These are phyloP conservation scores for Eulemur rufifrons DNA, from an alignment of 2,113 vertebrate species.

Conservation along the genomic window DNA sequence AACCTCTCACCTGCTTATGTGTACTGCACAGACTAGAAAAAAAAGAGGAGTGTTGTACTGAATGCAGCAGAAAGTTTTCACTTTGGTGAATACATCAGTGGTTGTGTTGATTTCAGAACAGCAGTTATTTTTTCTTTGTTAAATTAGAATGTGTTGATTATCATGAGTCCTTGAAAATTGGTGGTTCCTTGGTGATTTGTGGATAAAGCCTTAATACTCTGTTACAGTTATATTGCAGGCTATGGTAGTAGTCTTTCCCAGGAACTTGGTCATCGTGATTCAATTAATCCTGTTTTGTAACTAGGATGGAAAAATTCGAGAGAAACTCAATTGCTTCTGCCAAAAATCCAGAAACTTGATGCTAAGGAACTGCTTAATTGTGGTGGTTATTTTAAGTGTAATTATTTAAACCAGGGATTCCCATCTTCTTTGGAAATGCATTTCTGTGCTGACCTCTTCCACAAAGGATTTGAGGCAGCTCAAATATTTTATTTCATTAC, in stretches of 20 bases:
- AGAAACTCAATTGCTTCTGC: neutral
- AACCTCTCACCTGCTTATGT: neutral
- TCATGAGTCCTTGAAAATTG: neutral
- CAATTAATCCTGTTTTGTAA: conserved; percentile 55
- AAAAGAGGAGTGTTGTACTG: neutral
- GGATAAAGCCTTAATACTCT: neutral
- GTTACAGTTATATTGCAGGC: neutral
- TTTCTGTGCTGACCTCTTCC: conserved; percentile 33
- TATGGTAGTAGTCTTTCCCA: neutral
- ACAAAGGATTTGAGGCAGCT: conserved; percentile 40
- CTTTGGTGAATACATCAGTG: neutral
- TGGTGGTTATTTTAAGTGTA: conserved; percentile 38
- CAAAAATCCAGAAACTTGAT: conserved; percentile 35
- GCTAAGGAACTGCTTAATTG: conserved; percentile 46
- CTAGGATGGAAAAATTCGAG: conserved; percentile 48
- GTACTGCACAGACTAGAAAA: neutral
- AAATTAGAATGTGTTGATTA: conserved; percentile 42
- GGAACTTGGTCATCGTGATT: conserved; percentile 22
- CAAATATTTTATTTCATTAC: conserved; percentile 53
- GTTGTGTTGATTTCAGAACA: conserved; percentile 15
- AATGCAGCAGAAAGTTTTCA: conserved; percentile 21
- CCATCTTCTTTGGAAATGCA: conserved; percentile 47
- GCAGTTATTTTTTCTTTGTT: neutral
- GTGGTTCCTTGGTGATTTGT: conserved; percentile 1
- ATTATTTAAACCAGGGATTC: conserved; percentile 56